phyloP scores from a whole-genome alignment of 2,113 vertebrate genomes.

The Rhodinocichla rosea region DNA sequence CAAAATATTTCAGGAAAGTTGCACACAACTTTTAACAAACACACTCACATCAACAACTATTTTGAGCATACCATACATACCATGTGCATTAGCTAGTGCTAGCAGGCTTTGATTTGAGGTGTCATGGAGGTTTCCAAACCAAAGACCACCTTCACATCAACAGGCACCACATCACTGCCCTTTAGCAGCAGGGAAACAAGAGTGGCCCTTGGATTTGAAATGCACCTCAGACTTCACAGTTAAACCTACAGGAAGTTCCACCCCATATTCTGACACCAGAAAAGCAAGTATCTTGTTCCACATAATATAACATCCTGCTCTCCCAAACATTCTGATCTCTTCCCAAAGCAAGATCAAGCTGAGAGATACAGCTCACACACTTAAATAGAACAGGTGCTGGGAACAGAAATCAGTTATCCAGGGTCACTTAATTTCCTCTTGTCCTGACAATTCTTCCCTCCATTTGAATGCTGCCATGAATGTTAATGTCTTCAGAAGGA shows the following conservation, averaged over 20 bases:
- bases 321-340: not conserved
- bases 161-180: not conserved
- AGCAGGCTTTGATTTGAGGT: not conserved
- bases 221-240: not conserved
- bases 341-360: not conserved
- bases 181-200: not conserved
- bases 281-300: not conserved
- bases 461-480: not conserved
- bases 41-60: not conserved
- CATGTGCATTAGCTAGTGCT: not conserved
- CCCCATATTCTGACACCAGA: not conserved
- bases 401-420: not conserved
- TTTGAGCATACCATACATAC: not conserved
- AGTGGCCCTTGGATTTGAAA: not conserved
- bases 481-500: not conserved
- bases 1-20: not conserved
- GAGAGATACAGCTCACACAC: not conserved
- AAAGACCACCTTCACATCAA: not conserved
- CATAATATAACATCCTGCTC: not conserved
- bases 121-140: not conserved
- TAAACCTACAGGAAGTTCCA: not conserved
- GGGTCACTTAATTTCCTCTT: not conserved
- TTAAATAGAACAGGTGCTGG: not conserved
- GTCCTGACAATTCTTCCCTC: not conserved
- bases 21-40: not conserved